Evolutionary conservation across 2,797 vertebrate genomes (phyloP).

Genomic region (Heterohyrax brucei): DNA sequence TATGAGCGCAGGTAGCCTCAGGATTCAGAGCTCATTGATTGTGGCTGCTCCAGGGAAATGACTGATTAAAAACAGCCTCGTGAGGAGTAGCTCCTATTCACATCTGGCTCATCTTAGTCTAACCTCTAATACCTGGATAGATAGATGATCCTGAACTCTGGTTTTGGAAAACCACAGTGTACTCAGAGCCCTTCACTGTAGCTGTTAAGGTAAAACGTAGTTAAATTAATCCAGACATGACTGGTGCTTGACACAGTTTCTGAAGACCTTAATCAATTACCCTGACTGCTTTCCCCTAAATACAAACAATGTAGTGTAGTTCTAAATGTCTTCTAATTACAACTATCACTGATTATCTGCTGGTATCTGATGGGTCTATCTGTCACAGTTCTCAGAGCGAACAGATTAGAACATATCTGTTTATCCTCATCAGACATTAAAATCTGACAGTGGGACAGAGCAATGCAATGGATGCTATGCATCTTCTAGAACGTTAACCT

Average conservation of each 20-base stretch:
- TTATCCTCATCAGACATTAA: slow-evolving; percentile 70
- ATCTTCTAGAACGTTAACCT: slow-evolving; percentile 71
- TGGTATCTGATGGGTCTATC: slow-evolving; percentile 74
- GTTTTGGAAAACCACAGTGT: slow-evolving; percentile 84
- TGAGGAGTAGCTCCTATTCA: slow-evolving; percentile 87
- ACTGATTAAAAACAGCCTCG: slow-evolving; percentile 91
- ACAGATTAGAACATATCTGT: slow-evolving; percentile 71
- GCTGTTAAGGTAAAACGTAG: slow-evolving; percentile 79
- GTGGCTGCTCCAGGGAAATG: slow-evolving; percentile 88
- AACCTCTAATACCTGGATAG: slow-evolving; percentile 88
- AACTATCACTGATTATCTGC: slow-evolving; percentile 69
- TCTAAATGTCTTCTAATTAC: slow-evolving; percentile 65
- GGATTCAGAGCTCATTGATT: slow-evolving; percentile 91
- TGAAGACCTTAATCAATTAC: slow-evolving; percentile 80
- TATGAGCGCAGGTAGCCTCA: slow-evolving; percentile 89
- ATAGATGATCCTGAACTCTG: slow-evolving; percentile 87
- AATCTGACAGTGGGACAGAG: slow-evolving; percentile 60
- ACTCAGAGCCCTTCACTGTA: slow-evolving; percentile 79
- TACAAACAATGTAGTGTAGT: slow-evolving; percentile 64
- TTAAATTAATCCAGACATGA: slow-evolving; percentile 85
- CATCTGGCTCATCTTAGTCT: slow-evolving; percentile 90
- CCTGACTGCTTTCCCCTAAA: slow-evolving; percentile 20
- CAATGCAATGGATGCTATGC: slow-evolving; percentile 1
- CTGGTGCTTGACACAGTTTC: slow-evolving; percentile 84
- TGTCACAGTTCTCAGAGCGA: slow-evolving; percentile 72